Conservation (phyloP, 1,140 invertebrate species). For the Mesaphorura yosii region DNA sequence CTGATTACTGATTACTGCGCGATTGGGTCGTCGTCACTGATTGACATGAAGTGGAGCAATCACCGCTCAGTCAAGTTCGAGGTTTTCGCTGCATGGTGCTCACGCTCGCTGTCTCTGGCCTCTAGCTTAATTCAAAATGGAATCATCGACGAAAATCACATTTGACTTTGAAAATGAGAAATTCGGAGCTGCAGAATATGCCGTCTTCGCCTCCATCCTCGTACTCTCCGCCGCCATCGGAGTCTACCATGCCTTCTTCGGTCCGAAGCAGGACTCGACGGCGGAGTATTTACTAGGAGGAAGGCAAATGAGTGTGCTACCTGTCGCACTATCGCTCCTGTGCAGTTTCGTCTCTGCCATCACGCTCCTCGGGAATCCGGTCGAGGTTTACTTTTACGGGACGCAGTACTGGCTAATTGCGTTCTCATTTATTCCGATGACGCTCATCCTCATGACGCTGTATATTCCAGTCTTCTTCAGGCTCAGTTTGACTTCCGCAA, state of each 20-base stretch:
- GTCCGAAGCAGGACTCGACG: constrained; percentile 12
- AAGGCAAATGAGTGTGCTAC: constrained; percentile 16
- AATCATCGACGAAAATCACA: no score
- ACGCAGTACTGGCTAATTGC: constrained; percentile 35
- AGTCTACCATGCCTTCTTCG: constrained; percentile 18
- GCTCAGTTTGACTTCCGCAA: constrained; percentile 54
- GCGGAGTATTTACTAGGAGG: constrained; percentile 20
- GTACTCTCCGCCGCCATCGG: constrained; percentile 14
- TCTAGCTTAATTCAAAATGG: no score
- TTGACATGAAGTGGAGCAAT: no score
- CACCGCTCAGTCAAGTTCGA: no score
- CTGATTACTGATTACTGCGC: no score
- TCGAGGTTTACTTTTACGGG: constrained; percentile 31
- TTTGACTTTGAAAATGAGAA: no score
- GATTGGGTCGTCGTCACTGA: no score
- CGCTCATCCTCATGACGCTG: constrained; percentile 38
- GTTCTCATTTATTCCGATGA: constrained; percentile 37
- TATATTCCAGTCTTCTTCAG: constrained; percentile 45
- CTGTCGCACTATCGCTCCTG: constrained; percentile 15
- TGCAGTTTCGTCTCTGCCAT: constrained; percentile 67
- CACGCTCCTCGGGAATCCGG: constrained; percentile 72
- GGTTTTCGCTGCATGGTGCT: no score
- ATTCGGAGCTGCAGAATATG: constrained; percentile 40
- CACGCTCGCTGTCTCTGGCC: no score
- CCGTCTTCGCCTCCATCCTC: constrained; percentile 43